phyloP scores from a whole-genome alignment of 2,113 vertebrate species.

The Camelus dromedarius region DNA sequence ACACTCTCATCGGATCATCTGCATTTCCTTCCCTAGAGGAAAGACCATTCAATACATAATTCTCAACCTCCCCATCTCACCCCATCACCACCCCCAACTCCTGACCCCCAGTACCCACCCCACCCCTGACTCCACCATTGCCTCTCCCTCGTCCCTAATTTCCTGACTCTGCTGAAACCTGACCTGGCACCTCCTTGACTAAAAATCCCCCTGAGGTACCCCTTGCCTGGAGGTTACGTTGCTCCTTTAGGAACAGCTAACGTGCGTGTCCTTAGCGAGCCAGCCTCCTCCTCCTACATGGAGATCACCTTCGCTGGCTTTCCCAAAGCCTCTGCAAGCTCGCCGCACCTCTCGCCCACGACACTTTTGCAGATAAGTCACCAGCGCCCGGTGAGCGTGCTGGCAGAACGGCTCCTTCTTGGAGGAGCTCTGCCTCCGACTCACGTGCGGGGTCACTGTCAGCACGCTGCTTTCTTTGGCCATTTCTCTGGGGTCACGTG shows the following conservation, averaged over 20 bases:
- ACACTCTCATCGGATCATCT: neutral
- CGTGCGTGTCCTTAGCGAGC: accelerated
- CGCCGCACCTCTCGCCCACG: accelerated
- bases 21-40: neutral
- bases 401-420: neutral
- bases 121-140: too few relatives aligned
- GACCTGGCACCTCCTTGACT: accelerated
- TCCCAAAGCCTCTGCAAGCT: neutral
- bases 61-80: accelerated
- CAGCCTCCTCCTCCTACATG: too few relatives aligned
- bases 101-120: accelerated
- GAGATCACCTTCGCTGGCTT: accelerated
- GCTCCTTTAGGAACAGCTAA: neutral
- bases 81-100: accelerated
- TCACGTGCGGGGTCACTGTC: neutral
- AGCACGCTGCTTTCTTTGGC: neutral
- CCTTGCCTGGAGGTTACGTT: neutral
- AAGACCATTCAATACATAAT: accelerated
- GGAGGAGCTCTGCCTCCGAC: neutral
- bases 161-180: neutral
- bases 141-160: neutral
- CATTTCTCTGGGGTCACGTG: neutral
- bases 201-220: neutral
- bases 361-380: accelerated
- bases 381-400: too few relatives aligned